Evolutionary conservation across 2,113 vertebrate species (phyloP), one percentile per base, ranked within the genome.

Genomic region (Marmota flaviventris): DNA sequence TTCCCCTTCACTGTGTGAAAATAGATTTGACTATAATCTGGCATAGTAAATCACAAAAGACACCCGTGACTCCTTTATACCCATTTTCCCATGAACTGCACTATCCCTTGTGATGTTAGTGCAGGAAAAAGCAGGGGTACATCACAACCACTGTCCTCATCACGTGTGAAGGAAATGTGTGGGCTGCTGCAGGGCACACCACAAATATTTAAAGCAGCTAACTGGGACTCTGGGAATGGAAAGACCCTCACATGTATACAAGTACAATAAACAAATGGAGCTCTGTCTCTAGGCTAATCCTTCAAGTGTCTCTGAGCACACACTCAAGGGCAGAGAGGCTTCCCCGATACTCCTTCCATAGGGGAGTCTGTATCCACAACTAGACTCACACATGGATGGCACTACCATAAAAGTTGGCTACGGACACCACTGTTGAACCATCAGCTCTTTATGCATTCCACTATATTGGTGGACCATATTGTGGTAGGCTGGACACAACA

Each of bases 131-230:
- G 32, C 81, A 85, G 75, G 32, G 73, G 12, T 63, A 73, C 9
- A 25, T 76, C 25, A 18, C n/a, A 61, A 22, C 70, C 8, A 25
- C 77, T 32, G 61, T 79, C 75, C 56, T 73, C 20, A 13, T 86
- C 77, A 27, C 1, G 0, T 48, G 72, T 61, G 95, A 90, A 95
- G 78, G 88, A 93, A 93, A 53, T 51, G 73, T 0, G 18, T 56
- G 39, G 88, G 73, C 39, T 83, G 48, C 42, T 73, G 94, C 92
- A 27, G 45, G 65, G 56, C 32, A 90, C 10, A 65, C 93, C 93
- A 86, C 95, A 95, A 89, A 85, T 93, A 95, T 69, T 87, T 91
- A 82, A 85, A 96, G 61, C 61, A 85, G 91, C 45, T 77, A 51
- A 37, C 4, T 11, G 25, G 65, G 61, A 88, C 61, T 96, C 93